These are phyloP conservation scores for Epirrhoe tristata DNA, from an alignment of 2,888 invertebrate genomes.

Conservation along the genomic window DNA sequence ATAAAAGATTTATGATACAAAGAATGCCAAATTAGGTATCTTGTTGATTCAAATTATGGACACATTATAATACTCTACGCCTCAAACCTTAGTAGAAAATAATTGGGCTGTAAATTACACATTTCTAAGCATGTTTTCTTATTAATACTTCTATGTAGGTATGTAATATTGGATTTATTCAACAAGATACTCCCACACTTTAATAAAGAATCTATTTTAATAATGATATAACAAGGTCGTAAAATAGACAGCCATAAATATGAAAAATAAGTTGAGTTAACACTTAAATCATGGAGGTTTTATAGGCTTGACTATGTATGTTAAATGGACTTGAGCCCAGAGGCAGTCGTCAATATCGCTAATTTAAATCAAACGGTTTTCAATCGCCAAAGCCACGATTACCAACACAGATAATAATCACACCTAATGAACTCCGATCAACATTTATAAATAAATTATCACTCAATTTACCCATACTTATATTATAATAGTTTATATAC, in stretches of 20 bases:
- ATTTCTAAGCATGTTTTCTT: slow-evolving; percentile 33
- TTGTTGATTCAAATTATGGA: slow-evolving; percentile 58
- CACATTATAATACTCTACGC: slow-evolving; percentile 52
- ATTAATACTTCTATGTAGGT: slow-evolving; percentile 43
- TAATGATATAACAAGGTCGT: slow-evolving; percentile 59
- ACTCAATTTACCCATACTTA: too few relatives aligned
- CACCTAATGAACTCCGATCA: too few relatives aligned
- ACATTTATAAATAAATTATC: too few relatives aligned
- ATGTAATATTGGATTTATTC: slow-evolving; percentile 49
- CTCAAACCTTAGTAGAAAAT: slow-evolving; percentile 55
- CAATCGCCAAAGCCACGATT: neutral
- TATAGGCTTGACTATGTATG: slow-evolving; percentile 29
- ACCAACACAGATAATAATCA: neutral
- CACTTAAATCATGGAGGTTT: slow-evolving; percentile 33
- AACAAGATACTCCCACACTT: slow-evolving; percentile 56
- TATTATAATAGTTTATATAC: too few relatives aligned
- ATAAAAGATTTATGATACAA: slow-evolving; percentile 36
- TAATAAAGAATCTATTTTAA: slow-evolving; percentile 58
- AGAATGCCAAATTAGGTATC: slow-evolving; percentile 51
- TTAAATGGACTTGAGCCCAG: slow-evolving; percentile 23
- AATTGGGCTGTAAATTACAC: slow-evolving; percentile 61
- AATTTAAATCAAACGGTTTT: neutral
- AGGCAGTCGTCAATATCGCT: neutral
- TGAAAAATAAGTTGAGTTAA: slow-evolving; percentile 42
- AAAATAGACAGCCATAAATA: slow-evolving; percentile 53